Evolutionary conservation across 2,797 vertebrate species (phyloP), one percentile per base, ranked within the genome.

Genomic region (Anguilla pacifica): DNA sequence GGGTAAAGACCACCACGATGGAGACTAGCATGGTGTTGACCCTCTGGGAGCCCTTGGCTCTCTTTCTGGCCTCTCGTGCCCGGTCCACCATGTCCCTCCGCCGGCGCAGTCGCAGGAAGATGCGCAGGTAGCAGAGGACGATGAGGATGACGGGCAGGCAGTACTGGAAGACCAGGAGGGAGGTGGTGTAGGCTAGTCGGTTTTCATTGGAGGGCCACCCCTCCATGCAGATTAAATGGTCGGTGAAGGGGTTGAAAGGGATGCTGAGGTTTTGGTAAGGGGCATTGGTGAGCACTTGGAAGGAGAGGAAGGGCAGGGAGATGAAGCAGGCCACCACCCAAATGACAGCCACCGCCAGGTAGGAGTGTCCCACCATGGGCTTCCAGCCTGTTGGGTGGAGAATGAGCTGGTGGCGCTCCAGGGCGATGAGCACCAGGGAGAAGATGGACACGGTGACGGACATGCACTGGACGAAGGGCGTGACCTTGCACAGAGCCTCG

Each of bases 391-490:
- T 97, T 0, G 97, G 97, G 91, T 97, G 95, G 86, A 97, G 96
- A 70, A 97, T 97, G 87, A 97, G 97, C 91, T 97, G 97, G 92
- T 97, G 96, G 87, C 97, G 95, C 93, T 97, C 97, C 93, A 97
- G 92, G 84, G 97, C 96, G 4, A 97, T 97, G 85, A 97, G 96
- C 85, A 97, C 96, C 2, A 97, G 94, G 64, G 97, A 97, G 84
- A 96, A 93, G 88, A 96, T 93, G 83, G 97, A 97, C 6, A 97
- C 97, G 0, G 96, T 97, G 64, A 97, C 92, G 0, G 97, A 97
- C 39, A 95, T 93, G 28, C 97, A 97, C 94, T 97, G 96, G 64
- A 96, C 88, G 77, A 96, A 97, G 0, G 96, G 95, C 0, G 96
- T 97, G 89, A 97, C 91, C 92, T 97, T 97, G 86, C 97, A 97